phyloP scores from a whole-genome alignment of 2,797 vertebrate species.

The Anguilla marmorata region DNA sequence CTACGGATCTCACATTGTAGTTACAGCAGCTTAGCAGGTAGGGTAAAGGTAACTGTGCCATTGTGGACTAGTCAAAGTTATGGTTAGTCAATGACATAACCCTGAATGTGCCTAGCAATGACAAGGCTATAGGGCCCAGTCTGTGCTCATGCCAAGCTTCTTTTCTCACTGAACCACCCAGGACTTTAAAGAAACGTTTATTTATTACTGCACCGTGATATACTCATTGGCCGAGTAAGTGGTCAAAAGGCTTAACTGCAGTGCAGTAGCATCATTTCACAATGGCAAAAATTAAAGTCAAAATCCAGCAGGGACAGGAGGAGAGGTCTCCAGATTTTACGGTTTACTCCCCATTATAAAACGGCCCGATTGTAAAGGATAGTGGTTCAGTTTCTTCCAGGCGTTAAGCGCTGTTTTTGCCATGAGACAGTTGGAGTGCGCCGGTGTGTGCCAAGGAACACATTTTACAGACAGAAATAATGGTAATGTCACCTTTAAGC shows the following conservation, averaged over 20 bases:
- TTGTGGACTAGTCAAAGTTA: background rate
- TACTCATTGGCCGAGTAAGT: background rate
- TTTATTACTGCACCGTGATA: background rate
- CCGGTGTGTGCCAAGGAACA: constrained; percentile 83
- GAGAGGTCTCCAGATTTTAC: background rate
- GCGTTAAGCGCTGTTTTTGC: constrained; percentile 78
- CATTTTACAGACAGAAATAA: constrained; percentile 92
- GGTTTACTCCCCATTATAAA: background rate
- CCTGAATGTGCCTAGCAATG: background rate
- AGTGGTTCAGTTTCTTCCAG: constrained; percentile 78
- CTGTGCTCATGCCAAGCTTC: background rate
- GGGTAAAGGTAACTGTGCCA: background rate
- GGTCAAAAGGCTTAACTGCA: background rate
- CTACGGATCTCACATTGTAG: background rate
- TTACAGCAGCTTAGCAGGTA: background rate
- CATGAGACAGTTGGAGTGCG: constrained; percentile 78
- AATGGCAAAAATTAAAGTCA: background rate
- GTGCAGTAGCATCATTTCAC: background rate
- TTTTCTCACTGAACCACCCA: background rate
- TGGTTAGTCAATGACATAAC: background rate
- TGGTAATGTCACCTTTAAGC: constrained; percentile 88
- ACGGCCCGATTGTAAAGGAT: constrained; percentile 63
- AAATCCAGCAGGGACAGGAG: background rate
- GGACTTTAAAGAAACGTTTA: background rate
- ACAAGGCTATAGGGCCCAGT: too few species aligned